A percentile compares a stretch with the other conserved stretches of the same genome.
Evolutionary conservation across 1,140 invertebrate genomes (phyloP).

Genomic region (Drosophila sp.): DNA sequence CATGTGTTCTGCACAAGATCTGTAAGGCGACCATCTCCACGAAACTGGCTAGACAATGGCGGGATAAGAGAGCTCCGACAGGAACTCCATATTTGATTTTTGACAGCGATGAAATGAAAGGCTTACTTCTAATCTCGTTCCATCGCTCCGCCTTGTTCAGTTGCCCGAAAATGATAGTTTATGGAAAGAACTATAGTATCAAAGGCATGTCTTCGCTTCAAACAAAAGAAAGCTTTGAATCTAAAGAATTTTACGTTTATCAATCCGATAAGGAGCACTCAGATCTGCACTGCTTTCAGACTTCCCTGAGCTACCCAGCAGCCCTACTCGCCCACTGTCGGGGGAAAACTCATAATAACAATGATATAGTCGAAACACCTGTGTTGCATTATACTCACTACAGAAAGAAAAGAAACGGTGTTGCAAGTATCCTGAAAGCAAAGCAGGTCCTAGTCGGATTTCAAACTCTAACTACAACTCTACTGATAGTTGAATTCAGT

Average conservation of each 20-base stretch:
- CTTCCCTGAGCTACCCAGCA: background rate
- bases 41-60: background rate
- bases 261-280: background rate
- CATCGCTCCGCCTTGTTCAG: background rate
- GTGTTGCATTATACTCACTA: slow-evolving; percentile 6
- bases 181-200: background rate
- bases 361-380: background rate
- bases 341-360: background rate
- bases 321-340: slow-evolving; percentile 1
- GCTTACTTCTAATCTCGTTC: slow-evolving; percentile 20
- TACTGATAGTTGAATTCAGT: background rate
- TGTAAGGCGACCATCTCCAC: slow-evolving; percentile 2
- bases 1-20: background rate
- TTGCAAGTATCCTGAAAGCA: background rate
- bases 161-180: background rate
- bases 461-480: background rate
- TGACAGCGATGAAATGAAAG: background rate
- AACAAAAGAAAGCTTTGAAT: background rate
- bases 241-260: background rate
- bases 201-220: background rate
- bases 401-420: background rate
- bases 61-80: background rate
- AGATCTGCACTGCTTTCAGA: slow-evolving; percentile 12
- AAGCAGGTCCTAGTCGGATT: background rate
- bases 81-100: slow-evolving; percentile 22